Percentiles rank a stretch among this genome's conserved stretches.
Evolutionary conservation across 30 jellyfish, hydroid and myxozoan genomes (phyloP).

Genomic region (Aurelia sp.): DNA sequence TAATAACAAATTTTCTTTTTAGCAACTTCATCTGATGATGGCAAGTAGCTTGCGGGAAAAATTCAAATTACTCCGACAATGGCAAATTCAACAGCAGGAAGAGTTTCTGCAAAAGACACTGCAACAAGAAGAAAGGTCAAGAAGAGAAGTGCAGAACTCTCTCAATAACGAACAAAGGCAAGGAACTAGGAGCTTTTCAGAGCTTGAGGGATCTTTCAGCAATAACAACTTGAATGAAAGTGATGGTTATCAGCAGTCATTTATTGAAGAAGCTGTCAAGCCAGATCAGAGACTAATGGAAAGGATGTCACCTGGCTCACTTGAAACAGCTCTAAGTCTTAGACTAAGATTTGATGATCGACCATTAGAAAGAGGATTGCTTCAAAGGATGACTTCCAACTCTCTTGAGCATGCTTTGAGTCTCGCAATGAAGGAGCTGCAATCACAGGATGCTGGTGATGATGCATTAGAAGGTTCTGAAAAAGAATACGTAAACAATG

Average conservation of each 20-base stretch:
- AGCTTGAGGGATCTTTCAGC: too few relatives aligned
- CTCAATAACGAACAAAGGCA: neutral
- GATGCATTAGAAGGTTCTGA: neutral
- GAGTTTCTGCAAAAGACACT: conserved; percentile 28
- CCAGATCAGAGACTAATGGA: neutral
- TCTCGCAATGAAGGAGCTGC: conserved; percentile 33
- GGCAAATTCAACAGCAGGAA: conserved; percentile 89
- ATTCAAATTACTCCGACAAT: conserved; percentile 83
- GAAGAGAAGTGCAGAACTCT: too few relatives aligned
- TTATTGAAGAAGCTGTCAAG: neutral
- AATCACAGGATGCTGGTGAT: neutral
- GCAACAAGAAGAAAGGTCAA: neutral
- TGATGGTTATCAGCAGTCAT: too few relatives aligned
- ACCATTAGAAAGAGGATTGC: neutral
- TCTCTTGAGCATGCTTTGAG: conserved; percentile 49
- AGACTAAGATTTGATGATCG: neutral
- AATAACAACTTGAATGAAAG: too few relatives aligned
- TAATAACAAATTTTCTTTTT: too few relatives aligned
- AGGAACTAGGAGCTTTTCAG: neutral
- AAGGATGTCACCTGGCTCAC: conserved; percentile 2
- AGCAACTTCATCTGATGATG: conserved; percentile 16
- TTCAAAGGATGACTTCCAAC: conserved; percentile 53
- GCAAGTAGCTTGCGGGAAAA: conserved; percentile 58
- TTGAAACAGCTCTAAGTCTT: too few relatives aligned
- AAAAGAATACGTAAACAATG: too few relatives aligned